Base-by-base conservation (phyloP, 1,140 invertebrate species). In the Halictus rubicundus region DNA sequence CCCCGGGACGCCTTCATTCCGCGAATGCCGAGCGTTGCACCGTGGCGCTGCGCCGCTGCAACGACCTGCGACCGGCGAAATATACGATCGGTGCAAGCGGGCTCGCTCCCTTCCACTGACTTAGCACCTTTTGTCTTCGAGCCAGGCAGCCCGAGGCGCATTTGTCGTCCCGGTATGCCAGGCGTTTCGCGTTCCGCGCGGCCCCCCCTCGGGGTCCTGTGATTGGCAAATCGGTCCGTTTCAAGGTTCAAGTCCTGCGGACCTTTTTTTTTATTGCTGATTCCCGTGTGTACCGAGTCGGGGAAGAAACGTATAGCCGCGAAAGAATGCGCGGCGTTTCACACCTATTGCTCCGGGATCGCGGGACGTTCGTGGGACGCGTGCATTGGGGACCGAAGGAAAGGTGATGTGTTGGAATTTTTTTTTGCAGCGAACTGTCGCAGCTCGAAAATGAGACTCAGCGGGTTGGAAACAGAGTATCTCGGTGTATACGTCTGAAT, bases 121-220 rank as follows among this genome's bases (percentile, higher is more conserved):
- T 83, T 83, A 80, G 81, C 83, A 83, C 83, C 81, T 83, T 85
- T 85, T 85, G 83, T 85, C 83, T 63, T 52, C n/a, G 37, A 25
- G 46, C 42, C 59, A 46, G 42, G 42, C 42, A 46, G 42, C 37
- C 46, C 23, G 25, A 64, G 66, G 57, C 61, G 79, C 66, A 82
- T 79, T 82, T 75, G 80, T 82, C 82, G 80, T 74, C 57, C 57
- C 49, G 83, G 83, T 83, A 85, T 85, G 83, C 81, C 70, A 49
- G 68, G 71, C 71, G 72, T 83, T 85, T 85, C 81, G 68, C n/a
- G 54, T 54, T 54, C 21, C 49, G 49, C 81, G 61, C 42, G 12
- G 32, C 32, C 32, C 42, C 81, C 60, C 80, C 70, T 70, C 70
- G 46, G 79, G 46, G 79, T 69, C 65, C 66, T 61, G 72, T 81